Conservation (phyloP, 1,140 invertebrate genomes). For the Helicoverpa zea region DNA sequence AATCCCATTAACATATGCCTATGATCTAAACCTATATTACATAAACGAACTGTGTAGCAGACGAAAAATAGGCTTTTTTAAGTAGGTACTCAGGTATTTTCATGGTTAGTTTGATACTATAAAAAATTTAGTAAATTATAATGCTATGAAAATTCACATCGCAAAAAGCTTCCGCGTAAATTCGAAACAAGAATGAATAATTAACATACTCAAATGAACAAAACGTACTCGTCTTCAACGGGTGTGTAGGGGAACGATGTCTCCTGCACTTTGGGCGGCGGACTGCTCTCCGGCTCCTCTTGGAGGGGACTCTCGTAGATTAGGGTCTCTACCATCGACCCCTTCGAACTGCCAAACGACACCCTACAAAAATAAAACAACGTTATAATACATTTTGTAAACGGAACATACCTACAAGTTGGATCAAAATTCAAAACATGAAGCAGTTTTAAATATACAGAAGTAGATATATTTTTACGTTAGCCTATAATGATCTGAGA, state of each 20-base stretch:
- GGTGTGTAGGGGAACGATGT: constrained; percentile 82
- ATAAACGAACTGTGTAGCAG: no score
- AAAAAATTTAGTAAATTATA: background rate
- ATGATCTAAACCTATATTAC: no score
- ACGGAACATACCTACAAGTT: background rate
- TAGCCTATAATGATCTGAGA: no score
- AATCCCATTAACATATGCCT: background rate
- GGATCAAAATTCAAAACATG: no score
- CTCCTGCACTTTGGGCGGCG: constrained; percentile 77
- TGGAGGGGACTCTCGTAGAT: constrained; percentile 94
- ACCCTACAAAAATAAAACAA: constrained; percentile 89
- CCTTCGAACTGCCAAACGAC: constrained; percentile 96
- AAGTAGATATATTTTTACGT: no score
- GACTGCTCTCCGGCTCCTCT: constrained; percentile 89
- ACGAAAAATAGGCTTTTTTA: no score
- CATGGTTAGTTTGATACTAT: background rate
- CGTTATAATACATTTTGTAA: background rate
- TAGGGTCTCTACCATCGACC: constrained; percentile 97
- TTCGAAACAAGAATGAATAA: constrained; percentile 70
- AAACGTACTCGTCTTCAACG: constrained; percentile 88
- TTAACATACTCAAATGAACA: constrained; percentile 77
- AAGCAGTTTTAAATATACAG: no score
- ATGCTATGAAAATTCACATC: background rate
- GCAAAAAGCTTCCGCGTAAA: constrained; percentile 27
- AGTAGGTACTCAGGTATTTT: background rate